Percentiles rank a stretch among this genome's conserved stretches.
Conservation (phyloP, 2,888 invertebrate species). For the Xestia c-nigrum region DNA sequence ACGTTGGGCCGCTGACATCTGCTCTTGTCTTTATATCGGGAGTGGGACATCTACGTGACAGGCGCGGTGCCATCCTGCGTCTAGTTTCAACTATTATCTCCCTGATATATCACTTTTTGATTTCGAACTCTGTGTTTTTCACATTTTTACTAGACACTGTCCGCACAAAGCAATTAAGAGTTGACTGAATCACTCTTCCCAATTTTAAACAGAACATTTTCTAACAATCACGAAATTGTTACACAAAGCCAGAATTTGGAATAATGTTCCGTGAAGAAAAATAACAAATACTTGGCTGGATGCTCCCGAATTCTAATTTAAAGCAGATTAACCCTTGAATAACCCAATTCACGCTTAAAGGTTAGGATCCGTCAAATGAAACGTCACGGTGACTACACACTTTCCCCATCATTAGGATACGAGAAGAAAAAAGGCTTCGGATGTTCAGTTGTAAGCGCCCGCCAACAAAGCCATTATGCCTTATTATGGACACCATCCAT, state of each 20-base stretch:
- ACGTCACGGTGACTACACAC: conserved; percentile 84
- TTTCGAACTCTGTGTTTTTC: conserved; percentile 45
- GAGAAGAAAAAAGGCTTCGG: conserved; percentile 85
- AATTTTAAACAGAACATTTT: conserved; percentile 34
- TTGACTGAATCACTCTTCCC: conserved; percentile 37
- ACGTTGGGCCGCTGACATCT: conserved; percentile 78
- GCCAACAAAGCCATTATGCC: conserved; percentile 90
- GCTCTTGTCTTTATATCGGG: conserved; percentile 83
- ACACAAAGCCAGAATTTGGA: conserved; percentile 30
- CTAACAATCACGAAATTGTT: conserved; percentile 36
- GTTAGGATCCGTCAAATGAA: conserved; percentile 82
- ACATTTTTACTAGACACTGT: conserved; percentile 40
- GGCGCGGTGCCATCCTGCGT: conserved; percentile 70
- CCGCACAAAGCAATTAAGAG: conserved; percentile 36
- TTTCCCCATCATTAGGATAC: conserved; percentile 86
- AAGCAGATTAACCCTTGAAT: conserved; percentile 83
- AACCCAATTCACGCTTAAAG: conserved; percentile 84
- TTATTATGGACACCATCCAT: conserved; percentile 89
- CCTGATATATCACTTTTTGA: conserved; percentile 61
- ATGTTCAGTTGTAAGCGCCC: conserved; percentile 85
- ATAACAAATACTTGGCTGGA: conserved; percentile 68
- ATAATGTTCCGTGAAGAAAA: conserved; percentile 54
- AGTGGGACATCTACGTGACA: conserved; percentile 81
- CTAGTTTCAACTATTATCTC: conserved; percentile 58
- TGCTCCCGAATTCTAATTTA: conserved; percentile 78